A percentile compares a stretch with the other conserved stretches of the same genome.
These are phyloP conservation scores for Etheostoma perlongum DNA, from an alignment of 2,797 vertebrate species.

Conservation along the genomic window DNA sequence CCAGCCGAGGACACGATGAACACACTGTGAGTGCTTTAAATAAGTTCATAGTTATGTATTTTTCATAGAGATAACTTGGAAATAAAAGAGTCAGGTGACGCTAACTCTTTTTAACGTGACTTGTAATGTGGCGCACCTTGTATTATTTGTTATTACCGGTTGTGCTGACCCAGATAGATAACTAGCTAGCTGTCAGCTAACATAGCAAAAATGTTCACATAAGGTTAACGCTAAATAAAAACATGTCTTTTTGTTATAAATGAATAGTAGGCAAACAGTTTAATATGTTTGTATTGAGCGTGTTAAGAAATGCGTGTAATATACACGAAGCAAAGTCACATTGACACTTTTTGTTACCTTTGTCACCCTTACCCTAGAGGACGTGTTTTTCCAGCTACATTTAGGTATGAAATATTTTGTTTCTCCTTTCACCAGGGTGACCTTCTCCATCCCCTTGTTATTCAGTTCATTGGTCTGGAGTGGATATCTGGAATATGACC, in stretches of 20 bases:
- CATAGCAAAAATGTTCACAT: neutral
- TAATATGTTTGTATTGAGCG: neutral
- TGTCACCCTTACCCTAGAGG: neutral
- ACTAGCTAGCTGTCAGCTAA: conserved; percentile 37
- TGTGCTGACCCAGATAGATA: conserved; percentile 45
- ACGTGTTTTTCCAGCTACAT: neutral
- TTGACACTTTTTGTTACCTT: neutral
- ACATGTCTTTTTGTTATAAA: neutral
- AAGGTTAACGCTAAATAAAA: neutral
- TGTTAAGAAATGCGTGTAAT: neutral
- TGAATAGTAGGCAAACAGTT: too few relatives aligned
- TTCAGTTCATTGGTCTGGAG: conserved; percentile 70
- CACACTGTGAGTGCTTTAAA: conserved; percentile 64
- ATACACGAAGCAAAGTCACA: neutral
- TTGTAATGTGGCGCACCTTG: neutral
- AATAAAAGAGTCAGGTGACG: rapidly evolving
- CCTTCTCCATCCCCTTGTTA: conserved; percentile 56
- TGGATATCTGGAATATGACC: conserved; percentile 83
- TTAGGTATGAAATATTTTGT: neutral
- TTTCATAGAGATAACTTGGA: rapidly evolving
- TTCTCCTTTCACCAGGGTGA: conserved; percentile 62
- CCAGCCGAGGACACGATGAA: conserved; percentile 66
- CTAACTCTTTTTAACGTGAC: too few relatives aligned
- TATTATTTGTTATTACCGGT: neutral
- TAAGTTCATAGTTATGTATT: neutral